Base-by-base conservation (phyloP, 35 echinoderm and acorn worm genomes). In the Ptychodera flava region DNA sequence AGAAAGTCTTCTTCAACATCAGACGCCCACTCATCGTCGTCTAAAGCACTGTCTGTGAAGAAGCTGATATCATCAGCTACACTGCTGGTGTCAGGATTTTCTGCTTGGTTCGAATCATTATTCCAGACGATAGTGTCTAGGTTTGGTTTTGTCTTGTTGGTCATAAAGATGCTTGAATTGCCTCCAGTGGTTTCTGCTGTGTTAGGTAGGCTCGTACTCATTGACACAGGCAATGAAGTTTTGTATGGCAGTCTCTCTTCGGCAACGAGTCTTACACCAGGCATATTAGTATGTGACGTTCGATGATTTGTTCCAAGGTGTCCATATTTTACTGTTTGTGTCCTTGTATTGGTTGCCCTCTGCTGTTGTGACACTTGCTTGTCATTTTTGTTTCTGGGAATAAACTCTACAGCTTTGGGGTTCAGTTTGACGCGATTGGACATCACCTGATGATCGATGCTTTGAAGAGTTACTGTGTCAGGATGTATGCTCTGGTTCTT, bases 1-100 rank as follows among this genome's bases (percentile, higher is more conserved):
- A 92, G 35, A 1, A 88, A 32, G 35, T 94, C 88, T 27, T 91
- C 91, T 35, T 97, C 89, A 83, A 91, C 93, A 33, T 98, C 95
- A n/a, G 82, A 83, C 28, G 35, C 33, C 82, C 82, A 83, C 22
- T 83, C 34, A 10, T 83, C 82, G 22, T 64, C 22, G 45, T 64
- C 45, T 22, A 64, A 64, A 6, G 22, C 6, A 64, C 45, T 64
- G 6, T 64, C 45, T 12, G 6, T 64, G 6, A 64, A 22, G 22
- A 64, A 64, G 22, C 45, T 12, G 45, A 64, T 6, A 64, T 22
- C 45, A 64, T 22, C 45, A 12, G 45, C 6, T n/a, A n/a, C n/a
- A n/a, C n/a, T n/a, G n/a, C n/a, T n/a, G n/a, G n/a, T n/a, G n/a
- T n/a, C n/a, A 22, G 6, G 6, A 22, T 12, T 22, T 22, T 12